Evolutionary conservation across 37 sponge, comb jelly and placozoan genomes (phyloP).

Genomic region (Halichondria panicea): DNA sequence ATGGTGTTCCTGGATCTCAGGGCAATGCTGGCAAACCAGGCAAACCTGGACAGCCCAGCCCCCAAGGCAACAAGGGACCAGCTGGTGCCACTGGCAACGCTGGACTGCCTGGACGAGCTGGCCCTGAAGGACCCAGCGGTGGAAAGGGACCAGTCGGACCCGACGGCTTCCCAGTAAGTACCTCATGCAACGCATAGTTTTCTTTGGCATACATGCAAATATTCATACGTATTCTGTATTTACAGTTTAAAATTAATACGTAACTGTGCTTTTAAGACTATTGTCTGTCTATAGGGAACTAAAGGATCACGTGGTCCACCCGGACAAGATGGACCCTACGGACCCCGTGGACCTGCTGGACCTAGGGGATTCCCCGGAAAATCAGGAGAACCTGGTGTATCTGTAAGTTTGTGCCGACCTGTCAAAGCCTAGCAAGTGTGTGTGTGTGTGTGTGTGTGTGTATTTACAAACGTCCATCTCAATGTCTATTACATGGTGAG

Average conservation of each 20-base stretch:
- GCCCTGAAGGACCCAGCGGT: conserved; percentile 41
- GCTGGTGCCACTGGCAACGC: conserved; percentile 46
- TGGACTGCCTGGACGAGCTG: conserved; percentile 36
- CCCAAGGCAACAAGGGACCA: conserved; percentile 43
- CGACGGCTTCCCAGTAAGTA: conserved; percentile 30
- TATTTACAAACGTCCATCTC: not conserved
- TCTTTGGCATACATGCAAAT: not conserved
- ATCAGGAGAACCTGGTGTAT: conserved; percentile 34
- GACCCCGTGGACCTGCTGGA: conserved; percentile 46
- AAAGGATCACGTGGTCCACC: conserved; percentile 62
- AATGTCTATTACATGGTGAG: not conserved
- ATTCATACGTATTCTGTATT: not conserved
- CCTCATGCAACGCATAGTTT: not conserved
- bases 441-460: not conserved
- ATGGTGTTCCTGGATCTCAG: conserved; percentile 41
- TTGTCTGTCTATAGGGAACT: conserved; percentile 25
- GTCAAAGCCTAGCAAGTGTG: not conserved
- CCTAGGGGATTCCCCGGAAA: conserved; percentile 42
- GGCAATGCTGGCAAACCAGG: conserved; percentile 51
- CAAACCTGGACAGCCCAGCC: conserved; percentile 28
- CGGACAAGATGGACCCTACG: conserved; percentile 60
- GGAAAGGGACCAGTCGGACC: conserved; percentile 47
- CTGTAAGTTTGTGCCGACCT: conserved; percentile 12
- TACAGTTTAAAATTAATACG: not conserved
- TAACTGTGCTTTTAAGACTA: not conserved